A percentile compares a stretch with the other conserved stretches of the same genome.
phyloP scores from a whole-genome alignment of 2,113 vertebrate genomes.

The Megaceryle torquata region DNA sequence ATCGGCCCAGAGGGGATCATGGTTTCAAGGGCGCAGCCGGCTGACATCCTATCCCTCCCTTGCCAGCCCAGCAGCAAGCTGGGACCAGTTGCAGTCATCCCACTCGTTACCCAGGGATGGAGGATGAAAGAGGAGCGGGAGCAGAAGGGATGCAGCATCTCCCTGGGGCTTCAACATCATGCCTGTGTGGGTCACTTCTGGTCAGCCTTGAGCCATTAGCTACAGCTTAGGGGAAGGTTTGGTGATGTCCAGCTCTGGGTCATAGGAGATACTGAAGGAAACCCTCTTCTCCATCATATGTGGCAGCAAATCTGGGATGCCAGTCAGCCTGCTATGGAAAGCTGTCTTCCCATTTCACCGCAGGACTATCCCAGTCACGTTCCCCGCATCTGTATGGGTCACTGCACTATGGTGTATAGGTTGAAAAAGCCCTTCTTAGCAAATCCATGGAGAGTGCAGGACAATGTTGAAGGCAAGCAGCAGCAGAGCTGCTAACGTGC shows the following conservation, averaged over 20 bases:
- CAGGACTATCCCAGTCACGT: background rate
- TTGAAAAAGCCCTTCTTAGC: background rate
- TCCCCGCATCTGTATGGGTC: background rate
- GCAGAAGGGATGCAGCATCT: background rate
- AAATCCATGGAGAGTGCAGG: background rate
- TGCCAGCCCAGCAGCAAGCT: background rate
- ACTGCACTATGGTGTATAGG: rapidly evolving
- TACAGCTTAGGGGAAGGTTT: background rate
- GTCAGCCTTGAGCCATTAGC: rapidly evolving
- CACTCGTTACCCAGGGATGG: background rate
- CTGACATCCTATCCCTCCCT: constrained; percentile 38
- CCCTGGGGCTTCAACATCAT: rapidly evolving
- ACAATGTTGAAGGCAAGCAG: rapidly evolving
- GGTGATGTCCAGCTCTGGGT: background rate
- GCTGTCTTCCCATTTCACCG: background rate
- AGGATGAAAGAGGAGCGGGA: background rate
- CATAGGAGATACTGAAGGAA: background rate
- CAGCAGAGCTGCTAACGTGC: rapidly evolving
- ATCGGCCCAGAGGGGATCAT: constrained; percentile 14
- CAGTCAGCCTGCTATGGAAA: background rate
- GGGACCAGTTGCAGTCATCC: background rate
- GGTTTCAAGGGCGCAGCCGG: constrained; percentile 37
- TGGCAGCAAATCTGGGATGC: background rate
- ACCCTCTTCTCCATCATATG: rapidly evolving
- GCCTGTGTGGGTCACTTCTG: rapidly evolving